Conservation (phyloP, 2,888 invertebrate genomes). For the Drosophila differens region DNA sequence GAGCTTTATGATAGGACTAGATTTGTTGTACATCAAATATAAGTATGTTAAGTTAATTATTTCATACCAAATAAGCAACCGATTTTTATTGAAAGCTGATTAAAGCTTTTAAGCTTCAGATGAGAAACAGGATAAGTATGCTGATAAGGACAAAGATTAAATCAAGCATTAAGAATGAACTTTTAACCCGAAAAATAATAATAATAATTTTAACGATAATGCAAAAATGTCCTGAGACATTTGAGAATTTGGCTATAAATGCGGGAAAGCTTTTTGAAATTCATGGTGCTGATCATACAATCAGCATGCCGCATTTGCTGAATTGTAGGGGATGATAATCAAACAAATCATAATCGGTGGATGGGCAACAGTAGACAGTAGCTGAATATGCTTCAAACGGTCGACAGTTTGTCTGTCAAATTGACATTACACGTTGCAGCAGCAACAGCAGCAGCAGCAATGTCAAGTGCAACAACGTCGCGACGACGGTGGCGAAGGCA, state of each 20-base stretch:
- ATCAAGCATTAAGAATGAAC: not conserved
- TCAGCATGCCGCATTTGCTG: slow-evolving; percentile 20
- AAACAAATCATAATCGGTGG: slow-evolving; percentile 75
- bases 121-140: not conserved
- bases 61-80: fast-evolving
- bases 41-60: not conserved
- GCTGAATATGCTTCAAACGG: slow-evolving; percentile 77
- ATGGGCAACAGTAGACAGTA: slow-evolving; percentile 71
- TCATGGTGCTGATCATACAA: not conserved
- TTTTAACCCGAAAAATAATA: not conserved
- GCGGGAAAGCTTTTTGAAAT: not conserved
- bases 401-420: slow-evolving; percentile 81
- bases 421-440: slow-evolving; percentile 73
- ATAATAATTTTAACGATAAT: not conserved
- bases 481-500: slow-evolving; percentile 49
- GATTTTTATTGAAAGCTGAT: not conserved
- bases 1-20: not conserved
- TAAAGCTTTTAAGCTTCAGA: not conserved
- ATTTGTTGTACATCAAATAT: not conserved
- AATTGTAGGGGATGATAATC: slow-evolving; percentile 52
- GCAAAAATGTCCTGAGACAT: not conserved
- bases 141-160: not conserved
- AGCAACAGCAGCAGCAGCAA: slow-evolving; percentile 44
- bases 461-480: slow-evolving; percentile 59
- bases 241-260: not conserved